phyloP scores from a whole-genome alignment of 2,888 invertebrate species.

The Dilophus febrilis region DNA sequence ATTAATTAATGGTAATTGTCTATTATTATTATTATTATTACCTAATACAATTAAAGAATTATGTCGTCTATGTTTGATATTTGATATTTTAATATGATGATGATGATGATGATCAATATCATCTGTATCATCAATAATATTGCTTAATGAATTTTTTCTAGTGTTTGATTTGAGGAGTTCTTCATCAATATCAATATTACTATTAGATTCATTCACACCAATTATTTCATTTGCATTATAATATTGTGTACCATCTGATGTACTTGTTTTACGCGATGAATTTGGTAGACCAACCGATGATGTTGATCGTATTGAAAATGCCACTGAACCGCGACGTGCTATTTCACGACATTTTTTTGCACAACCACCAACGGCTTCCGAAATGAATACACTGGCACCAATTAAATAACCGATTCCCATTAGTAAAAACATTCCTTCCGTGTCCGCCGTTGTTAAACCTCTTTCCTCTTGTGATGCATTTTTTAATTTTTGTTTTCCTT shows the following conservation, averaged over 20 bases:
- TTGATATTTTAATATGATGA: too few relatives aligned
- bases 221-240: too few relatives aligned
- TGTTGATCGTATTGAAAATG: not conserved
- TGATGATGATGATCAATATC: too few relatives aligned
- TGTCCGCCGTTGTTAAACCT: slow-evolving; percentile 59
- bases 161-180: not conserved
- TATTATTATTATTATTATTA: too few relatives aligned
- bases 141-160: not conserved
- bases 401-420: slow-evolving; percentile 50
- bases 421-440: slow-evolving; percentile 66
- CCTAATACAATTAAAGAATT: not conserved
- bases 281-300: not conserved
- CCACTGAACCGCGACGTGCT: slow-evolving; percentile 4
- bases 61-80: not conserved
- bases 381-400: slow-evolving; percentile 41
- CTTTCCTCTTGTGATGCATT: slow-evolving; percentile 43
- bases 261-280: not conserved
- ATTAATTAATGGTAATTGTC: too few relatives aligned
- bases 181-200: not conserved
- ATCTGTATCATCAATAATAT: not conserved
- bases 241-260: too few relatives aligned
- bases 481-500: slow-evolving; percentile 28
- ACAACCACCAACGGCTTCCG: slow-evolving; percentile 56
- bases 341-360: slow-evolving; percentile 37
- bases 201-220: too few relatives aligned